Conservation (phyloP, 1,140 invertebrate species). For the Danaus plexippus region DNA sequence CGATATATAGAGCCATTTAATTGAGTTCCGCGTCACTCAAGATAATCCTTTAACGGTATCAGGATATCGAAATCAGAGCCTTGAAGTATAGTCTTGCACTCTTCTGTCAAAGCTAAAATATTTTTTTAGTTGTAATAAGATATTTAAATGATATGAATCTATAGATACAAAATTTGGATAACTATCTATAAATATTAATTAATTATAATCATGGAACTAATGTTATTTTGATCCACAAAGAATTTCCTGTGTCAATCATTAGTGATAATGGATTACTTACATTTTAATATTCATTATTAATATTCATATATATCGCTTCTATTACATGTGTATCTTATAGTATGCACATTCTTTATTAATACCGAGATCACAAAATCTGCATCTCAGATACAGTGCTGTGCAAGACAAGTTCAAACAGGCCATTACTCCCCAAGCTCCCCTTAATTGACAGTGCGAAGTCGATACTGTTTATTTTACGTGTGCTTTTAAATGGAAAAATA, state of each 20-base stretch:
- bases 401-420: conserved; percentile 29
- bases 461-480: conserved; percentile 38
- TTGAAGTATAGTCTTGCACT: too few species aligned
- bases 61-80: too few species aligned
- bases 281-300: conserved; percentile 14
- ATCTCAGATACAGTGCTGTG: conserved; percentile 29
- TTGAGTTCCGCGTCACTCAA: too few species aligned
- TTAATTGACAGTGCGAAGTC: conserved; percentile 47
- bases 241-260: conserved; percentile 8
- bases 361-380: conserved; percentile 33
- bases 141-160: too few species aligned
- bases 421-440: conserved; percentile 27
- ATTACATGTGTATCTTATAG: neutral
- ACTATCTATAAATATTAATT: neutral
- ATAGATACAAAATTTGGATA: too few species aligned
- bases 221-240: too few species aligned
- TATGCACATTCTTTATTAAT: conserved; percentile 12
- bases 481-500: conserved; percentile 20
- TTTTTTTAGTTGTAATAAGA: too few species aligned
- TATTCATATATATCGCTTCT: conserved; percentile 12
- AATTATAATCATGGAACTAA: too few species aligned
- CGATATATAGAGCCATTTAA: too few species aligned
- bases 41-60: too few species aligned
- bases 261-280: conserved; percentile 8
- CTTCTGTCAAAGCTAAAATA: too few species aligned